Conservation (phyloP, 2,113 vertebrate genomes). For the Mugil cephalus region DNA sequence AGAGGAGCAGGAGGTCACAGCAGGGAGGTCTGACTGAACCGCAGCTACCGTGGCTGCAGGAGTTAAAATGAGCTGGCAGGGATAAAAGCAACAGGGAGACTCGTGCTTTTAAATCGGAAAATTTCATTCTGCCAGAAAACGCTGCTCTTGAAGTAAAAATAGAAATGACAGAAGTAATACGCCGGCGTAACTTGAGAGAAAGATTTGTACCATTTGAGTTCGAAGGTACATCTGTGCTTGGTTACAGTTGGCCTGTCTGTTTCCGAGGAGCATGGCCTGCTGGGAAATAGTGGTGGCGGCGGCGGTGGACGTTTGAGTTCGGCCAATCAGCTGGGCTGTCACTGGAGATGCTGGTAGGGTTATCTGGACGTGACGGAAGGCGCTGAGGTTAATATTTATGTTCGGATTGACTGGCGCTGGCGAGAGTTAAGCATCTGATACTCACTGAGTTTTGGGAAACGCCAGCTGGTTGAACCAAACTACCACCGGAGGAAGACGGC, state of each 20-base stretch:
- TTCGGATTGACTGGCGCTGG: background rate
- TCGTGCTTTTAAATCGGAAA: background rate
- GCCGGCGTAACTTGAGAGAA: background rate
- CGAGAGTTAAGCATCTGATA: slow-evolving; percentile 22
- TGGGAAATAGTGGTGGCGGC: slow-evolving; percentile 87
- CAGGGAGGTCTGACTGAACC: slow-evolving; percentile 93
- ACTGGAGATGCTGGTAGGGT: slow-evolving; percentile 91
- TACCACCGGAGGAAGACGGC: slow-evolving; percentile 86
- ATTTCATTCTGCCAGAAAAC: slow-evolving; percentile 5
- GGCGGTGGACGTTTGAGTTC: slow-evolving; percentile 89
- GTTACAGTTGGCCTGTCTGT: slow-evolving; percentile 90
- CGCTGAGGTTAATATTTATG: background rate
- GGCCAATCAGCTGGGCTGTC: slow-evolving; percentile 91
- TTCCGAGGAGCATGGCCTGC: slow-evolving; percentile 93
- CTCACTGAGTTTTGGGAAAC: slow-evolving; percentile 91
- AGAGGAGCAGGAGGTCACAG: slow-evolving; percentile 89
- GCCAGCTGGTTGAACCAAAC: slow-evolving; percentile 87
- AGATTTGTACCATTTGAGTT: slow-evolving; percentile 91
- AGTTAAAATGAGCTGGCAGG: slow-evolving; percentile 92
- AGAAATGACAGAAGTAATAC: background rate
- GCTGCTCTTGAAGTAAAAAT: slow-evolving; percentile 1
- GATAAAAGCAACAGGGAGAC: slow-evolving; percentile 22
- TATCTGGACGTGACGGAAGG: slow-evolving; percentile 81
- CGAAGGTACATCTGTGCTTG: slow-evolving; percentile 97
- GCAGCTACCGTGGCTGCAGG: slow-evolving; percentile 93